Evolutionary conservation across 2,113 vertebrate species (phyloP).

Genomic region (Mionectes macconnelli): DNA sequence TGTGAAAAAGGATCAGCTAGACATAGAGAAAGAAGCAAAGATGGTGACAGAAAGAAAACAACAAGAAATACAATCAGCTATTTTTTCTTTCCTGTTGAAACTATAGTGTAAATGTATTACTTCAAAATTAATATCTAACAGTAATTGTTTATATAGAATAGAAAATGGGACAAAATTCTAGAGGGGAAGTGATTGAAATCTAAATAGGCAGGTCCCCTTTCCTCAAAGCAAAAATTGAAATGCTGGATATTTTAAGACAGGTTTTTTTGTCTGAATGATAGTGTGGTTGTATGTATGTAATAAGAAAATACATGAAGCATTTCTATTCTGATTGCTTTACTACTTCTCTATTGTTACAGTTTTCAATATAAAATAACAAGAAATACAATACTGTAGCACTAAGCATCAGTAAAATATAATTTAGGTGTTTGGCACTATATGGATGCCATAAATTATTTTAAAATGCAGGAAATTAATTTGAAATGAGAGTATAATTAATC

Average conservation of each 20-base stretch:
- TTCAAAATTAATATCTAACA: background rate
- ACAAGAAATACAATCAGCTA: background rate
- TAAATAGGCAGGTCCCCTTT: background rate
- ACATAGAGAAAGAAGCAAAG: background rate
- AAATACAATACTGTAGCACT: background rate
- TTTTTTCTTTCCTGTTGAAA: slow-evolving; percentile 23
- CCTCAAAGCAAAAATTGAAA: background rate
- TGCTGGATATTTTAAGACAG: background rate
- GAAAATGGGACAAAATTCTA: background rate
- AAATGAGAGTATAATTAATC: background rate
- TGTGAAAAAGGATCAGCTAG: slow-evolving; percentile 4
- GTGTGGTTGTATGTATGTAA: background rate
- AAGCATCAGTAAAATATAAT: background rate
- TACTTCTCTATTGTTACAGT: background rate
- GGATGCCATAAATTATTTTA: background rate
- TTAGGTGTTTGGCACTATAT: background rate
- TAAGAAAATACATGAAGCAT: background rate
- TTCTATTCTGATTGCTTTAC: background rate
- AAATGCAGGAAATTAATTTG: background rate
- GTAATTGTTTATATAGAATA: background rate
- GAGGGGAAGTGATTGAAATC: background rate
- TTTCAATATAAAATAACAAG: background rate
- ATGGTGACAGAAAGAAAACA: slow-evolving; percentile 11
- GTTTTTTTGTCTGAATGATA: background rate
- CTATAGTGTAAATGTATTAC: background rate